These are phyloP conservation scores for Tetrao urogallus DNA, from an alignment of 2,113 vertebrate genomes.

Conservation along the genomic window DNA sequence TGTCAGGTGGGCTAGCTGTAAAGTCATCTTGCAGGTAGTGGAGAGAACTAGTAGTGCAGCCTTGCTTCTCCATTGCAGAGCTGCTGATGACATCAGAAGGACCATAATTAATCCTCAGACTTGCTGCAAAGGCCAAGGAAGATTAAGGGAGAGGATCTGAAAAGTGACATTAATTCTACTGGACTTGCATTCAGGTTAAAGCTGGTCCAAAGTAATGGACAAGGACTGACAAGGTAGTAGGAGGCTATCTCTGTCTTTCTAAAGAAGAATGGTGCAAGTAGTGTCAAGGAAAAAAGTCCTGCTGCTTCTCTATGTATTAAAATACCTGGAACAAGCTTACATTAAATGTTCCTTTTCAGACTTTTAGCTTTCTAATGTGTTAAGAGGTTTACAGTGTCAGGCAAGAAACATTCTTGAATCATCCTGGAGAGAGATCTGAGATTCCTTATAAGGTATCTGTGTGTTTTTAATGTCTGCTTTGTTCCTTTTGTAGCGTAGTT, in stretches of 20 bases:
- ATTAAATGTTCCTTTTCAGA: background rate
- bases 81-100: conserved; percentile 7
- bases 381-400: background rate
- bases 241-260: background rate
- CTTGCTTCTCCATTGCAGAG: background rate
- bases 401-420: conserved; percentile 12
- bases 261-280: background rate
- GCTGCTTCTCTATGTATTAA: background rate
- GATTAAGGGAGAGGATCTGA: conserved; percentile 36
- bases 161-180: conserved; percentile 37
- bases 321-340: background rate
- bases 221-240: background rate
- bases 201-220: background rate
- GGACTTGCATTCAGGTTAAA: background rate
- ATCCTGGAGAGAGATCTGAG: conserved; percentile 21
- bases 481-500: background rate
- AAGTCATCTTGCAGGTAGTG: background rate
- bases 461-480: conserved; percentile 35
- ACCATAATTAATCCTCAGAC: background rate
- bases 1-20: background rate
- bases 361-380: background rate
- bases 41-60: background rate
- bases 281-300: background rate
- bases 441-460: conserved; percentile 61
- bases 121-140: background rate